These are phyloP conservation scores for Corvus moneduloides DNA, from an alignment of 2,113 vertebrate species.

Conservation along the genomic window DNA sequence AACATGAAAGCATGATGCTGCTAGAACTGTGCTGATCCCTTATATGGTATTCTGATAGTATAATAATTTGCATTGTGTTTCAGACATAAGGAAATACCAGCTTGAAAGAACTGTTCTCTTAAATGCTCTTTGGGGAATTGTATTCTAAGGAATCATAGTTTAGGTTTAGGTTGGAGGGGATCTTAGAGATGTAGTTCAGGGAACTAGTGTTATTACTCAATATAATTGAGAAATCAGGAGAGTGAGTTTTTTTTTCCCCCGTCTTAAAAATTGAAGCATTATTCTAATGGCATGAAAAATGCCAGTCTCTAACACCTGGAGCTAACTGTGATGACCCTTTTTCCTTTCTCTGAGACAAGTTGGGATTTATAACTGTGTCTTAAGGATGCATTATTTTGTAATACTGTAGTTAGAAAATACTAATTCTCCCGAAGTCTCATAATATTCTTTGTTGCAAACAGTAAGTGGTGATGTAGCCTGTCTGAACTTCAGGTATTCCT, in stretches of 20 bases:
- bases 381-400: not conserved
- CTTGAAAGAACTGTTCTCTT: not conserved
- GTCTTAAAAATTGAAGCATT: not conserved
- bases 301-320: not conserved
- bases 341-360: not conserved
- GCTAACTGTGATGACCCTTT: not conserved
- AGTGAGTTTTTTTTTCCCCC: fast-evolving
- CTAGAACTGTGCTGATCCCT: not conserved
- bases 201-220: not conserved
- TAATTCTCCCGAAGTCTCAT: not conserved
- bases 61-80: not conserved
- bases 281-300: not conserved
- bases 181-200: not conserved
- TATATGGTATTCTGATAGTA: not conserved
- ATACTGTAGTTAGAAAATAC: not conserved
- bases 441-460: not conserved
- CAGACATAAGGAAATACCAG: not conserved
- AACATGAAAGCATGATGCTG: not conserved
- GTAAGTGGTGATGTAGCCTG: not conserved
- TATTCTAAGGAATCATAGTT: not conserved
- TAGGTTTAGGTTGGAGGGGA: not conserved
- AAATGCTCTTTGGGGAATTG: not conserved
- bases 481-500: not conserved
- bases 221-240: not conserved
- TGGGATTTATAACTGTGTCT: not conserved